phyloP scores from a whole-genome alignment of 2,888 invertebrate genomes.

The Rapana venosa region DNA sequence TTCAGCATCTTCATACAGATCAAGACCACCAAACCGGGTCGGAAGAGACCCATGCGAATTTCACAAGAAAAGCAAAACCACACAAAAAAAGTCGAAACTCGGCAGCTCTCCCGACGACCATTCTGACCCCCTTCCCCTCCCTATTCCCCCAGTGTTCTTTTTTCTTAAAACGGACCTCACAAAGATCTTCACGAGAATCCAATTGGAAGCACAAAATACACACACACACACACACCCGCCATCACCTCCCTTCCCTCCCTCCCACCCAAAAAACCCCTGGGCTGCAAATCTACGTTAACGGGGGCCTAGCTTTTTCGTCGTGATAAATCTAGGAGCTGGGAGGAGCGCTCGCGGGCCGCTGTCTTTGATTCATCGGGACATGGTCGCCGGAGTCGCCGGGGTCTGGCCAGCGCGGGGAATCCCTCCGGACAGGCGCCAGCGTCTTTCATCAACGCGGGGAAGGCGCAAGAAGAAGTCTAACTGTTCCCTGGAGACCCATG shows the following conservation, averaged over 20 bases:
- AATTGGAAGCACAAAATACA: slow-evolving; percentile 23
- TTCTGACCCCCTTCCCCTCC: not conserved
- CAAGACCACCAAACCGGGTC: not conserved
- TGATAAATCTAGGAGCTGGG: slow-evolving; percentile 20
- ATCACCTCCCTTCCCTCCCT: not conserved
- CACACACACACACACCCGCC: not conserved
- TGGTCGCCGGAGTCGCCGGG: not conserved
- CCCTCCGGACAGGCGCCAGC: slow-evolving; percentile 30
- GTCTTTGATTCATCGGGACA: slow-evolving; percentile 23
- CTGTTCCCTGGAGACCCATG: slow-evolving; percentile 33
- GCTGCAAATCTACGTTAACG: slow-evolving; percentile 18
- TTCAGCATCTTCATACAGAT: not conserved
- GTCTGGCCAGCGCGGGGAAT: not conserved
- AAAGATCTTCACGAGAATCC: slow-evolving; percentile 16
- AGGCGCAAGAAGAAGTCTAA: slow-evolving; percentile 35
- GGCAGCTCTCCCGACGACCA: slow-evolving; percentile 1
- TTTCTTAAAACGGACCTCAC: no score
- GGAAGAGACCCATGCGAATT: slow-evolving; percentile 22
- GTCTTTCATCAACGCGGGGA: slow-evolving; percentile 41
- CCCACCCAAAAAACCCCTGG: not conserved
- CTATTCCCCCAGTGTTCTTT: no score
- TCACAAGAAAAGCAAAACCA: not conserved
- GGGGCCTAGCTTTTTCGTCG: not conserved
- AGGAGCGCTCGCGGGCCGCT: not conserved
- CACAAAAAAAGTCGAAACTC: not conserved